Evolutionary conservation across 1,140 invertebrate species (phyloP).

Genomic region (Antheraea mylitta): DNA sequence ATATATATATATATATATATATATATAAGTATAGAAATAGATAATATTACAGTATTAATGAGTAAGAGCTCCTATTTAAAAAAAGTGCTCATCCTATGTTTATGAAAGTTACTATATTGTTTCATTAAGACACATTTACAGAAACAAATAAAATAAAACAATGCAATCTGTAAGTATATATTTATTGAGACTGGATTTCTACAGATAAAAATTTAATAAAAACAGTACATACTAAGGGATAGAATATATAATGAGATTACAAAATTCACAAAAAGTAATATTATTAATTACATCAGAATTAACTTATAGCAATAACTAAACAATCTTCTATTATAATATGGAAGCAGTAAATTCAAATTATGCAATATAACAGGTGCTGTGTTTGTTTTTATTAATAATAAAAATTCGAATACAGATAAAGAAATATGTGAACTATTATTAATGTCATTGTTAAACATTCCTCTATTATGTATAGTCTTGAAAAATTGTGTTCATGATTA

Average conservation of each 20-base stretch:
- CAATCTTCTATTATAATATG: slow-evolving; percentile 5
- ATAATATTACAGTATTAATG: too few species aligned
- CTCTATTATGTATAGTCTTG: too few species aligned
- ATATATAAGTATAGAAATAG: too few species aligned
- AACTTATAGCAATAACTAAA: slow-evolving; percentile 18
- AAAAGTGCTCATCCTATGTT: too few species aligned
- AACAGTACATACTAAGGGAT: slow-evolving; percentile 68
- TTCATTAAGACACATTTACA: not conserved
- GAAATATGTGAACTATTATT: not conserved
- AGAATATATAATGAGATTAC: slow-evolving; percentile 62
- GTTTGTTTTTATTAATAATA: not conserved
- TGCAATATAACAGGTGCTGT: slow-evolving; percentile 46
- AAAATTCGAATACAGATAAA: too few species aligned
- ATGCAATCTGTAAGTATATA: slow-evolving; percentile 28
- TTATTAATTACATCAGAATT: slow-evolving; percentile 32
- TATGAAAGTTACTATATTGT: too few species aligned
- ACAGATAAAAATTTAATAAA: slow-evolving; percentile 69
- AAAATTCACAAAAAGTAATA: slow-evolving; percentile 61
- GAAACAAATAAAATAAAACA: slow-evolving; percentile 35
- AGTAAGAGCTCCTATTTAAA: too few species aligned
- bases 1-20: too few species aligned
- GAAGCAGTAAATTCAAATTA: slow-evolving; percentile 26
- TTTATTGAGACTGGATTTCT: slow-evolving; percentile 61
- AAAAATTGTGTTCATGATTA: too few species aligned
- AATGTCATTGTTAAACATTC: too few species aligned